phyloP scores from a whole-genome alignment of 1,140 invertebrate genomes.

The Drosophila mayri region DNA sequence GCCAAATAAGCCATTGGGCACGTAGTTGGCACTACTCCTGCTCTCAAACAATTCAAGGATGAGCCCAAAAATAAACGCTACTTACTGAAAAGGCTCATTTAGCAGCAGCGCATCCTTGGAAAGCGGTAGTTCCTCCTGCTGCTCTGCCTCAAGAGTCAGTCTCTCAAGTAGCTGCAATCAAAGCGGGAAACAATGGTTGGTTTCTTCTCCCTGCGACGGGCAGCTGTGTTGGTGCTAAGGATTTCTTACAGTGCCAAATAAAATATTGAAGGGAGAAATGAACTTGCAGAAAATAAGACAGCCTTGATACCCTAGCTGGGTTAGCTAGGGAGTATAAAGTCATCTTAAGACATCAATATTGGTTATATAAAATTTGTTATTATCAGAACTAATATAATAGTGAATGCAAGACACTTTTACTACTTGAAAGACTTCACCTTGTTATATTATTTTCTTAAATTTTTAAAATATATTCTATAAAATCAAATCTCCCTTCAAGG shows the following conservation, averaged over 20 bases:
- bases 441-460: not conserved
- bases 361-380: not conserved
- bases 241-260: constrained; percentile 38
- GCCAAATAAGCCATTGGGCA: constrained; percentile 65
- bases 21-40: constrained; percentile 51
- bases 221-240: constrained; percentile 75
- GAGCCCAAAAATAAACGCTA: constrained; percentile 77
- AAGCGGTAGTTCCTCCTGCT: constrained; percentile 1
- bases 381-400: not conserved
- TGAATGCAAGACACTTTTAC: not conserved
- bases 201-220: constrained; percentile 28
- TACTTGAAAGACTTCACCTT: not conserved
- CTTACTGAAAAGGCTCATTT: constrained; percentile 63
- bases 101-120: constrained; percentile 21
- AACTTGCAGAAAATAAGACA: constrained; percentile 56
- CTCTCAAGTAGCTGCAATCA: constrained; percentile 75
- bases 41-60: constrained; percentile 50
- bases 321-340: not conserved
- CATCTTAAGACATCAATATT: not conserved
- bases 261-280: constrained; percentile 44
- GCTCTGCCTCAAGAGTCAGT: constrained; percentile 30
- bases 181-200: constrained; percentile 59
- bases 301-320: constrained; percentile 12
- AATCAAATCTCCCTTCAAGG: not conserved
- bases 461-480: not conserved